A percentile compares a stretch with the other conserved stretches of the same genome.
Conservation (phyloP, 2,113 vertebrate species). For the Dipodomys stephensi region DNA sequence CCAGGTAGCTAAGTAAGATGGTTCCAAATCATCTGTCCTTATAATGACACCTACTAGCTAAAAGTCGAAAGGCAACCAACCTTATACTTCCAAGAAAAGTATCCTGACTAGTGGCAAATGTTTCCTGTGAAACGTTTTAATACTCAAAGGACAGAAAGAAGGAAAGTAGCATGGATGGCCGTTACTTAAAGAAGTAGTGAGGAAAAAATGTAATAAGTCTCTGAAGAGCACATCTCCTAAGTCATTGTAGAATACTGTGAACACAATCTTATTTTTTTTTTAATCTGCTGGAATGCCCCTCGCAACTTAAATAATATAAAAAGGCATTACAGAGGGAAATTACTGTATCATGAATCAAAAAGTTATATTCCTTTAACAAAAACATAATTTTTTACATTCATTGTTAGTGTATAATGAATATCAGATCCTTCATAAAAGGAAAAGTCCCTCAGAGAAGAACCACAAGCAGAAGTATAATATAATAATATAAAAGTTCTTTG, state of each 20-base stretch:
- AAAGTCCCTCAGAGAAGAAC: neutral
- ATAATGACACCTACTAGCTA: neutral
- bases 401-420: neutral
- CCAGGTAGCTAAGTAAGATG: neutral
- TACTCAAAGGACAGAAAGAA: neutral
- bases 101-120: neutral
- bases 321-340: neutral
- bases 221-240: neutral
- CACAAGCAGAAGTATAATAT: neutral
- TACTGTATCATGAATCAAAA: neutral
- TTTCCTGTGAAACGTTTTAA: neutral
- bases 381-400: neutral
- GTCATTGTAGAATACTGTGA: neutral
- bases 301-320: neutral
- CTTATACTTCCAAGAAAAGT: neutral
- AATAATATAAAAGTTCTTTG: neutral
- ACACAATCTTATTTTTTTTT: neutral
- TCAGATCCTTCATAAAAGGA: neutral
- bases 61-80: neutral
- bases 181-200: neutral
- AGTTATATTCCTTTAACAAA: neutral
- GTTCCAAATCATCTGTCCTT: neutral
- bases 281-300: neutral
- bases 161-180: neutral
- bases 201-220: neutral